Evolutionary conservation across 2,888 invertebrate species (phyloP), one percentile per base, ranked within the genome.

Genomic region (Spilarctia lutea): DNA sequence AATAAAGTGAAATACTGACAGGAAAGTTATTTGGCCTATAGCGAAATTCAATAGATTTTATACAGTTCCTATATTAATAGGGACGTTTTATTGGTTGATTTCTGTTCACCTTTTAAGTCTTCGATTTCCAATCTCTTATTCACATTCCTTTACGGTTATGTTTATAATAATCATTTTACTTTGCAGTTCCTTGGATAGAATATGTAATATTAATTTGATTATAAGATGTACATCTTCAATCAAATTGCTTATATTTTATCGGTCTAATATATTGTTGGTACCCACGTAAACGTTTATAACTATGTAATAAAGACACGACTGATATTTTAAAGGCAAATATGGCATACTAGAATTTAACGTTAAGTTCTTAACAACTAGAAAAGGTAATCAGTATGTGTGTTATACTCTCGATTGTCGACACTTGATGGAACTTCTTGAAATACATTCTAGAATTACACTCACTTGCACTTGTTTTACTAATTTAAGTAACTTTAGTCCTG

Each of bases 21-120:
- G 73, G 68, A 74, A 65, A 78, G 78, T 68, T 69, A 72, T 81
- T 75, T 82, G 83, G 83, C 82, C 81, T 68, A 10, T 71, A 68
- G 75, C 72, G 65, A 75, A 74, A 52, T 45, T 73, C 73, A 81
- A 73, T 76, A 73, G 65, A 76, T 63, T 78, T 30, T 72, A 70
- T 69, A 73, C 35, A 60, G 30, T 71, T 39, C n/a, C 24, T 20
- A n/a, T 4, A 24, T 60, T 39, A 45, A 48, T 27, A 45, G 27
- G 16, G 7, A n/a, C 13, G n/a, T 39, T 27, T 16, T 39, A 42
- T 67, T 45, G 42, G 35, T 20, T 35, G 8, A 35, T 63, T 63
- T 63, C 60, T 60, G 60, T n/a, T n/a, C 27, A 30, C 27, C 4
- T 27, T 30, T 27, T 27, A 60, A 60, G 27, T 13, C 60, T 27